Base-by-base conservation (phyloP, 2,113 vertebrate species). In the Lanius collurio region DNA sequence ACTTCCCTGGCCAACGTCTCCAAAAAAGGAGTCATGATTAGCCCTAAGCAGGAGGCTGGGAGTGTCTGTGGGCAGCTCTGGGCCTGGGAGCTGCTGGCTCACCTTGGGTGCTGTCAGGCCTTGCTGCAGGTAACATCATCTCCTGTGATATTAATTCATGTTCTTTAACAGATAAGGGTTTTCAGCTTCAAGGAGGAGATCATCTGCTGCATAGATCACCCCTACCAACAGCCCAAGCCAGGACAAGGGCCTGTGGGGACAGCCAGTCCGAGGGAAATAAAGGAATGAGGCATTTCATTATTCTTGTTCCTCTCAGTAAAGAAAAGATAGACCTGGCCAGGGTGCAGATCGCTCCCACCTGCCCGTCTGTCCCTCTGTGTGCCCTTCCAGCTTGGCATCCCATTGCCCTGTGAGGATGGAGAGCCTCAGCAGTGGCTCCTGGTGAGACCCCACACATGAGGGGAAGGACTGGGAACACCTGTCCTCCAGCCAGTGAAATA, bases 141-240 rank as follows among this genome's bases (percentile, higher is more conserved):
- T 62, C 65, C n/a, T 31, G 46, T 56, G 63, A 56, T 85, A 83
- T 56, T 89, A 75, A 92, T 76, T 90, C 56, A 35, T 18, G 18
- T 41, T 79, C 81, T 92, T 81, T 87, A 74, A 59, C 30, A 89
- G 69, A 77, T 90, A 73, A 95, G 4, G 14, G 49, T 91, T 88
- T 69, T 46, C 56, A 89, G 1, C 9, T 24, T 76, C 13, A 3
- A 5, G 11, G 49, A 94, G n/a, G 52, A 94, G 53, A 70, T 79
- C 67, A 93, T 82, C 75, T 82, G 89, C 80, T 86, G 69, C 80
- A 80, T 57, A 80, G 75, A 84, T 33, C 28, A 4, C 33, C 10
- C 64, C 62, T 31, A 60, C 46, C 33, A 53, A 33, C 15, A 77
- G 42, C 31, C 21, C 1, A 0, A 77, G 55, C 5, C 1, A 19